Conservation (phyloP, 37 sponge, comb jelly and placozoan genomes). For the Agelas oroides region DNA sequence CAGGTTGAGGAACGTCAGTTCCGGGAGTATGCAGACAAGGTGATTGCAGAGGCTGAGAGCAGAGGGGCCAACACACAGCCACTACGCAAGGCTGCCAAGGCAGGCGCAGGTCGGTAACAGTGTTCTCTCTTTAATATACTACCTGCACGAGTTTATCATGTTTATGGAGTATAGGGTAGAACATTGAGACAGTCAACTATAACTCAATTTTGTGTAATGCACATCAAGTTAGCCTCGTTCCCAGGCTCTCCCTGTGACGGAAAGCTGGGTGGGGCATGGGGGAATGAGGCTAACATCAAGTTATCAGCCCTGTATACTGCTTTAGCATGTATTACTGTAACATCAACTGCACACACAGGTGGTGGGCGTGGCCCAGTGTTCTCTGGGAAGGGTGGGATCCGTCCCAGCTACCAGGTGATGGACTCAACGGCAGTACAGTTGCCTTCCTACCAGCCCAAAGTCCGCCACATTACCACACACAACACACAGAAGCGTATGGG, state of each 20-base stretch:
- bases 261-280: too few relatives aligned
- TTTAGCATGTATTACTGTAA: too few relatives aligned
- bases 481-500: slow-evolving; percentile 88
- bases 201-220: too few relatives aligned
- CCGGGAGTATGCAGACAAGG: slow-evolving; percentile 65
- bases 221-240: too few relatives aligned
- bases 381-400: slow-evolving; percentile 41
- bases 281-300: too few relatives aligned
- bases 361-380: slow-evolving; percentile 81
- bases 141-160: too few relatives aligned
- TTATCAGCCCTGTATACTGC: too few relatives aligned
- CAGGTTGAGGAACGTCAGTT: slow-evolving; percentile 84
- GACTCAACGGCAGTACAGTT: slow-evolving; percentile 71
- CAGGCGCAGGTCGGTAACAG: slow-evolving; percentile 41
- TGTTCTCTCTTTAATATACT: too few relatives aligned
- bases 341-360: slow-evolving; percentile 12
- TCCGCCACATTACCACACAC: neutral
- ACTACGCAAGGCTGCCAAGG: slow-evolving; percentile 36
- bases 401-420: slow-evolving; percentile 77
- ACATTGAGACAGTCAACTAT: too few relatives aligned
- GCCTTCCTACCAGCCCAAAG: slow-evolving; percentile 68
- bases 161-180: too few relatives aligned
- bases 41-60: slow-evolving; percentile 59
- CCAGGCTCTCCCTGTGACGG: too few relatives aligned
- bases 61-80: slow-evolving; percentile 42